Evolutionary conservation across 1,140 invertebrate genomes (phyloP), one percentile per base, ranked within the genome.

Genomic region (Nymphalis io): DNA sequence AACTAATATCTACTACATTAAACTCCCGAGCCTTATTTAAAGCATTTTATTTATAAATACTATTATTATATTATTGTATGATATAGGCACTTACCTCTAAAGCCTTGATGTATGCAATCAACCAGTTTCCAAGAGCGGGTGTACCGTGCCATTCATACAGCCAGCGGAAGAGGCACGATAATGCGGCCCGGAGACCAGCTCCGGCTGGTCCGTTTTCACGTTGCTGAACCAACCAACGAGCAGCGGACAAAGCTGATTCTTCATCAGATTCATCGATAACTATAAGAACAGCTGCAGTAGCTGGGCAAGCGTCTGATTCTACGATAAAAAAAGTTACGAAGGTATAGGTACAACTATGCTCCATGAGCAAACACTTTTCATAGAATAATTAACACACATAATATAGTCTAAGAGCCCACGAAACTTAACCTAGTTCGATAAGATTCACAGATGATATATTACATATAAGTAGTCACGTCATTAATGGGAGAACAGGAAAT

Each of bases 151-250:
- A 89, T n/a, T 84, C 78, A 11, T 75, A 76, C 27, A 87, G 68
- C 88, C 88, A 90, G n/a, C 75, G 74, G 62, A 85, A 90, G 3
- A 90, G 75, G 67, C 82, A 85, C 1, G 84, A 82, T 5, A 90
- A 72, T 2, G 87, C 85, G 6, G 81, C 78, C 0, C 80, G 74
- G 0, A 84, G 73, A 0, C 83, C 78, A 0, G 80, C 81, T 2
- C 78, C 80, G 0, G 75, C 79, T 0, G 83, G 82, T 0, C 82
- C 81, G 53, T 81, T 83, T 15, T 85, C 80, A 0, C 70, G 71
- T 51, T 83, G 81, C 63, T 88, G 82, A 0, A 87, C 81, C 38
- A 88, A 51, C 88, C 85, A 88, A 33, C 83, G 79, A 0, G 83
- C 83, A 8, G 79, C 73, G 0, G 78, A 78, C 18, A 88, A 44